Percentiles rank a stretch among this genome's conserved stretches.
phyloP scores from a whole-genome alignment of 2,113 vertebrate species.

The Sylvietta virens region DNA sequence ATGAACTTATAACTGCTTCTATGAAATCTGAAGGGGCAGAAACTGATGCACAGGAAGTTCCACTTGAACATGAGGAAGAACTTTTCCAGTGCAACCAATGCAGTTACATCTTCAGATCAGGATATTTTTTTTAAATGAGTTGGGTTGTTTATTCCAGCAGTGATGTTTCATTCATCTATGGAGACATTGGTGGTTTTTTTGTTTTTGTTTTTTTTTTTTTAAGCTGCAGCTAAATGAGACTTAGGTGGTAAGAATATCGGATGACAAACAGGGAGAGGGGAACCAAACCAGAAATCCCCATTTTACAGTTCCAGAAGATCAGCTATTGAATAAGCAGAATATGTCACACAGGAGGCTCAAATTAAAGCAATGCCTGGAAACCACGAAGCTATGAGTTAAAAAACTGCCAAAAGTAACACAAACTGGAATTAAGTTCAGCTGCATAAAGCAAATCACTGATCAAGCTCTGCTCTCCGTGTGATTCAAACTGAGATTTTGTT shows the following conservation, averaged over 20 bases:
- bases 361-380: slow-evolving; percentile 31
- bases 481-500: neutral
- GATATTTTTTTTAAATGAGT: neutral
- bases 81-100: neutral
- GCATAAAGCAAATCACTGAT: neutral
- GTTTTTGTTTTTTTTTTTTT: neutral
- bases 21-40: neutral
- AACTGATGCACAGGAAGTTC: neutral
- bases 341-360: neutral
- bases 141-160: neutral
- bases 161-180: neutral
- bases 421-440: neutral
- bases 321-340: neutral
- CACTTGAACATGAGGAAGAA: neutral
- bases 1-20: neutral
- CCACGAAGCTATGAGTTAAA: neutral
- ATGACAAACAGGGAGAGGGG: accelerated
- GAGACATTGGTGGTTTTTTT: neutral
- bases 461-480: neutral
- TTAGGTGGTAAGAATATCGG: neutral
- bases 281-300: neutral
- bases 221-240: neutral
- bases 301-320: neutral
- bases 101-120: neutral
- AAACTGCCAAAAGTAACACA: slow-evolving; percentile 4